Conservation (phyloP, 2,113 vertebrate species). For the Pseudopodoces humilis region DNA sequence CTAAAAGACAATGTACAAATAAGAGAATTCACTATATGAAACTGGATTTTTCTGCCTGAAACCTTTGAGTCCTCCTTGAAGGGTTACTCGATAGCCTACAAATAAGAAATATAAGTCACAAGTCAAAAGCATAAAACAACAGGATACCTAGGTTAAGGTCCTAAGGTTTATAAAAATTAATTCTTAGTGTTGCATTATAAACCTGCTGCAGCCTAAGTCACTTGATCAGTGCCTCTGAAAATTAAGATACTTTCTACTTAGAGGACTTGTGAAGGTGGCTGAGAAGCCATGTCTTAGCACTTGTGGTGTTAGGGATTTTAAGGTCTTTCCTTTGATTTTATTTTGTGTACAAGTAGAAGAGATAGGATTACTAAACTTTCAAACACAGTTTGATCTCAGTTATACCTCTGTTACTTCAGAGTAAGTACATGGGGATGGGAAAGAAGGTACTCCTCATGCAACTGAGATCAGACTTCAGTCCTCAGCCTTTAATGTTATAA, state of each 20-base stretch:
- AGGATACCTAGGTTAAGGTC: background rate
- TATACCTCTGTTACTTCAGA: background rate
- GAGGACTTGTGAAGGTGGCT: background rate
- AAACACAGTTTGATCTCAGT: background rate
- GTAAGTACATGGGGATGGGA: background rate
- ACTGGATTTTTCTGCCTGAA: background rate
- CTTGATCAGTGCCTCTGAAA: background rate
- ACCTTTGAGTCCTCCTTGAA: background rate
- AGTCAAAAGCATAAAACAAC: background rate
- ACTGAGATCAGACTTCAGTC: background rate
- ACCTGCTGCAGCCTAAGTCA: background rate
- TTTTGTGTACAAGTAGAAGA: background rate
- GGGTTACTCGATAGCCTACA: background rate
- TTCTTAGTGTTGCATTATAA: background rate
- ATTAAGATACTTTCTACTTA: background rate
- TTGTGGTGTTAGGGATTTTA: background rate
- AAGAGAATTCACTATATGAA: background rate
- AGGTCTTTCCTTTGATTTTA: background rate
- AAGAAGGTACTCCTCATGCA: background rate
- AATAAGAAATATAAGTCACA: background rate
- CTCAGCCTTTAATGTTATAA: background rate
- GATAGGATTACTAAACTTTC: background rate
- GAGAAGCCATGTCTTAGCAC: background rate
- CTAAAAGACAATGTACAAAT: conserved; percentile 64
- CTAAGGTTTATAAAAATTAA: background rate